Percentiles rank a stretch among this genome's conserved stretches.
phyloP scores from a whole-genome alignment of 2,888 invertebrate species.

The Chorisops tibialis region DNA sequence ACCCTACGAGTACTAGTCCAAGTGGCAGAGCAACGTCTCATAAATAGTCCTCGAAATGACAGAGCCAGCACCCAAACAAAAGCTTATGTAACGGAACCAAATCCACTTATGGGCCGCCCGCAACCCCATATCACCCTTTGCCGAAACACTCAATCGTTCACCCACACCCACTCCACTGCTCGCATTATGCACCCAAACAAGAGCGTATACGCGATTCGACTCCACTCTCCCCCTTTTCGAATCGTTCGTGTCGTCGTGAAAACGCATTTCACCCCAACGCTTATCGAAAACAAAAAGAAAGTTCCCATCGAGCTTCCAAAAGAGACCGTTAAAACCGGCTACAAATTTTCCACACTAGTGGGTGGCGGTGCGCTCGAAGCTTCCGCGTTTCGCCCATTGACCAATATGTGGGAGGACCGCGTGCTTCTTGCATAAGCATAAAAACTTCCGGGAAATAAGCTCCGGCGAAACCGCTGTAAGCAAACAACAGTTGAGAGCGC shows the following conservation, averaged over 20 bases:
- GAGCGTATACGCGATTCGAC: constrained; percentile 2
- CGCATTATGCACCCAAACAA: constrained; percentile 10
- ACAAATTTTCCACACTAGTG: constrained; percentile 3
- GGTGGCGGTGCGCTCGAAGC: background rate
- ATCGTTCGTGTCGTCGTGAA: no score
- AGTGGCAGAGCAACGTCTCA: constrained; percentile 28
- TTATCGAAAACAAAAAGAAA: no score
- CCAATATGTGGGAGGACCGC: background rate
- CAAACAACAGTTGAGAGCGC: background rate
- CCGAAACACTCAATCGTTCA: background rate
- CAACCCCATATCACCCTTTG: background rate
- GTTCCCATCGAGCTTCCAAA: constrained; percentile 1
- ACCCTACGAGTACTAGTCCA: constrained; percentile 4
- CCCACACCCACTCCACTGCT: background rate
- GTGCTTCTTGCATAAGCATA: constrained; percentile 8
- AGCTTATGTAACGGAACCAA: constrained; percentile 30
- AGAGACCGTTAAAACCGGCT: background rate
- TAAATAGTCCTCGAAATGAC: constrained; percentile 31
- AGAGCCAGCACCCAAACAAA: constrained; percentile 33
- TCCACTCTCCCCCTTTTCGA: background rate
- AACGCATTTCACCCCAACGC: no score
- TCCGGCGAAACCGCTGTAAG: constrained; percentile 4
- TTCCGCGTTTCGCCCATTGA: constrained; percentile 4
- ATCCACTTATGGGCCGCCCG: constrained; percentile 23
- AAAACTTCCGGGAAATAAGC: constrained; percentile 10